These are phyloP conservation scores for Caenorhabditis wallacei DNA, from an alignment of 2,888 invertebrate genomes.

Conservation along the genomic window DNA sequence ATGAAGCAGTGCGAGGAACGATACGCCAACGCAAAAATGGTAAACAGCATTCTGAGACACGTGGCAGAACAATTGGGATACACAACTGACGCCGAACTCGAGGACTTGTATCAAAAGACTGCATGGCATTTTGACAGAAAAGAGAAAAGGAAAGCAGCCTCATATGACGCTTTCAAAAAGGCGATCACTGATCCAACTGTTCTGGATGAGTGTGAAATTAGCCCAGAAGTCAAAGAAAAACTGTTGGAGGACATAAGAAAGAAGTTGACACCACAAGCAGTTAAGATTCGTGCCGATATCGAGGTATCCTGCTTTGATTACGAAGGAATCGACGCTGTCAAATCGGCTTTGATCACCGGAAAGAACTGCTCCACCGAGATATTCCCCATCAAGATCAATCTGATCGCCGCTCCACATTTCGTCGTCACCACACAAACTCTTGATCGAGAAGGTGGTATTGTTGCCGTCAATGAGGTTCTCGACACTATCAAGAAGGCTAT, in stretches of 20 bases:
- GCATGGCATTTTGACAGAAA: constrained; percentile 99
- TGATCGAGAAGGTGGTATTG: constrained; percentile 88
- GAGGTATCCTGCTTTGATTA: constrained; percentile 94
- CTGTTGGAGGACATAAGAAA: constrained; percentile 95
- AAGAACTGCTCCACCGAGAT: constrained; percentile 93
- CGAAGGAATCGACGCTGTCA: constrained; percentile 99
- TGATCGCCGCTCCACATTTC: constrained; percentile 98
- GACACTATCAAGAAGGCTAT: constrained; percentile 92
- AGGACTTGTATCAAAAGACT: constrained; percentile 86
- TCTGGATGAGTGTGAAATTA: constrained; percentile 95
- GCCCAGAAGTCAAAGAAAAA: constrained; percentile 93
- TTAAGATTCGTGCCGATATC: constrained; percentile 91
- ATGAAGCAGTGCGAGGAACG: constrained; percentile 98
- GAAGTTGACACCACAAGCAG: constrained; percentile 96
- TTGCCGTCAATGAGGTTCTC: constrained; percentile 92
- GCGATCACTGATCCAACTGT: constrained; percentile 96
- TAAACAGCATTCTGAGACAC: constrained; percentile 91
- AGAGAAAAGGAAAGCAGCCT: constrained; percentile 95
- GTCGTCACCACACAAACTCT: constrained; percentile 99
- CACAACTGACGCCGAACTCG: constrained; percentile 93
- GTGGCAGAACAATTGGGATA: constrained; percentile 96
- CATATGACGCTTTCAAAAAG: constrained; percentile 98
- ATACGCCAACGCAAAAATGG: constrained; percentile 89
- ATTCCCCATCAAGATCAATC: constrained; percentile 96
- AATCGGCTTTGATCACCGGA: constrained; percentile 92